Conservation (phyloP, 2,888 invertebrate genomes). For the Erebia epiphron region DNA sequence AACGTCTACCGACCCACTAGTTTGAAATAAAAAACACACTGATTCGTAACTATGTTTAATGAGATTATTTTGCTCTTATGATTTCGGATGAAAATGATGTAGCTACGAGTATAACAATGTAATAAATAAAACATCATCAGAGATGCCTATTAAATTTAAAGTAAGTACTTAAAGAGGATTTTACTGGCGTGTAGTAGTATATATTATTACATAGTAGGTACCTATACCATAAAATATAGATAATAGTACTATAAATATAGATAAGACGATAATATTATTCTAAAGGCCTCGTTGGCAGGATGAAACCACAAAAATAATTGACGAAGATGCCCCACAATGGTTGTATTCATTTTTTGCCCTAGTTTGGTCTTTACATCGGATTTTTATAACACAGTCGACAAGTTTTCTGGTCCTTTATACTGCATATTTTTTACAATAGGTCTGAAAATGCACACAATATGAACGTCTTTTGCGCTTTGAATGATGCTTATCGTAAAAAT, state of each 20-base stretch:
- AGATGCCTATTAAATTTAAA: no score
- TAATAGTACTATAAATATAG: background rate
- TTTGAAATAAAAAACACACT: no score
- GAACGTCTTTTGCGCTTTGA: background rate
- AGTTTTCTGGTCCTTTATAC: slow-evolving; percentile 19
- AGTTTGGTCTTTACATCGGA: slow-evolving; percentile 3
- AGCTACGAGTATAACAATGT: no score
- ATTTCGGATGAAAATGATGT: no score
- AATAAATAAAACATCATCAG: no score
- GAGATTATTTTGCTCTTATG: no score
- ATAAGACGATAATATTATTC: background rate
- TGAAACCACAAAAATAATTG: slow-evolving; percentile 31
- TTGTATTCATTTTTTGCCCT: slow-evolving; percentile 27
- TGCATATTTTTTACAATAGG: background rate
- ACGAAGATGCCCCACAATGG: slow-evolving; percentile 28
- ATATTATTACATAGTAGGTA: no score
- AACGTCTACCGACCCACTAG: no score
- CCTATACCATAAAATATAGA: no score
- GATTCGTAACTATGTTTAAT: no score
- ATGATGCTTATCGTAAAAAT: background rate
- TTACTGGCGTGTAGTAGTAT: no score
- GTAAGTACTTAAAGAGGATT: no score
- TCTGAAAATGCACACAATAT: background rate
- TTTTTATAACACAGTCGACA: slow-evolving; percentile 1
- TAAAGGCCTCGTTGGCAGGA: slow-evolving; percentile 8